Evolutionary conservation across 2,888 invertebrate species (phyloP), one percentile per base, ranked within the genome.

Genomic region (Caenorhabditis zanzibari): DNA sequence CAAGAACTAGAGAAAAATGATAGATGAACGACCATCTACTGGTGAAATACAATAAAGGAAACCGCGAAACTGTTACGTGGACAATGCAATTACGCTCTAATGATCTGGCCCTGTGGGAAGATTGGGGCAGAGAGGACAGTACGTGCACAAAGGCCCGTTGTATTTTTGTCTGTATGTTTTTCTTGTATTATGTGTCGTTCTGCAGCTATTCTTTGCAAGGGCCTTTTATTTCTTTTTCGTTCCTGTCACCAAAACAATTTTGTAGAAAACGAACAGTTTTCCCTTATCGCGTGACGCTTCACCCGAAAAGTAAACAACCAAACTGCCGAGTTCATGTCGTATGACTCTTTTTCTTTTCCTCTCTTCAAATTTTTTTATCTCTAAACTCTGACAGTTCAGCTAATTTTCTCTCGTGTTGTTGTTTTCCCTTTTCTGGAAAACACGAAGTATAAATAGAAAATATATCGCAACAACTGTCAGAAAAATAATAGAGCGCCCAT

Each of bases 251-350:
- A 28, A 58, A 32, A 32, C 49, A 44, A n/a, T 22, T 63, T 12
- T 12, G 10, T 19, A 0, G 24, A 52, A 35, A 32, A 22, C 10
- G 52, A 49, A 66, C 66, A 35, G 49, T 66, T 68, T 47, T 54
- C 7, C 14, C 22, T 24, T 38, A 54, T 26, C 68, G 16, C 68
- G 68, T 68, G 54, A 54, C 68, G 32, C 26, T 66, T 52, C 35
- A 19, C 44, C 63, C 19, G 44, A 44, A 77, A 71, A 77, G 77
- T 77, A 77, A 77, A 77, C 77, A 77, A 19, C 14, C 47, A 64
- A 75, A 75, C 58, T 32, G 68, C 61, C 38, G 49, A 59, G 66
- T 61, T 61, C 59, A 54, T 56, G 44, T 44, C 69, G 77, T 71
- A 63, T 79, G 79, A 71, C 79, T 56, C 56, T 58, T 26, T 41